These are phyloP conservation scores for Petrocephalus schoutedeni DNA, from an alignment of 2,797 vertebrate species.

Conservation along the genomic window DNA sequence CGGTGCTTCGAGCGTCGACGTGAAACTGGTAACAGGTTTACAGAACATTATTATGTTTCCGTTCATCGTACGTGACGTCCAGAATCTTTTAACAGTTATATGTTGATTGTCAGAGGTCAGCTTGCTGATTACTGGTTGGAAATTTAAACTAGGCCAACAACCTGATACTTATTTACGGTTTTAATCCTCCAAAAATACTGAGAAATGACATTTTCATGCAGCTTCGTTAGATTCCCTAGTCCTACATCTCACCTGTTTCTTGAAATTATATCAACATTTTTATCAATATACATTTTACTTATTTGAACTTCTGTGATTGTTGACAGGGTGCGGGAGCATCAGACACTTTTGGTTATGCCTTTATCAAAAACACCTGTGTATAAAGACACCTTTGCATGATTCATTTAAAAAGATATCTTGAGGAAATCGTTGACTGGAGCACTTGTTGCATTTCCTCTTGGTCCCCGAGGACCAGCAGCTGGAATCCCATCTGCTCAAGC, in stretches of 20 bases:
- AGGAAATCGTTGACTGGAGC: neutral
- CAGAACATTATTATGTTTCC: neutral
- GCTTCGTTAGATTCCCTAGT: neutral
- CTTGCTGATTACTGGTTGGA: neutral
- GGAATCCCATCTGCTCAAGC: neutral
- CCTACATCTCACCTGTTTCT: neutral
- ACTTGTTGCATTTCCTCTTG: neutral
- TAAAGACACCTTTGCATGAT: neutral
- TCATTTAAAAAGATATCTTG: neutral
- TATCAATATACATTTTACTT: neutral
- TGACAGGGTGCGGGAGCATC: neutral
- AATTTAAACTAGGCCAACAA: neutral
- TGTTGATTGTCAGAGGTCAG: neutral
- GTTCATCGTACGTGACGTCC: neutral
- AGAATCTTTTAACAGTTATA: neutral
- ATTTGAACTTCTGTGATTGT: neutral
- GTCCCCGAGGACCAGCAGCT: neutral
- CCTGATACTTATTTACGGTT: neutral
- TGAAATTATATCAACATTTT: neutral
- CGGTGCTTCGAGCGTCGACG: constrained; percentile 71
- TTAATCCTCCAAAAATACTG: neutral
- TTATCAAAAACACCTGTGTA: neutral
- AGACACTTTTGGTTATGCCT: neutral
- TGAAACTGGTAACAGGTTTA: constrained; percentile 74
- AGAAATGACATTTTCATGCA: neutral